Percentiles rank a stretch among this genome's conserved stretches.
Evolutionary conservation across 1,140 invertebrate genomes (phyloP).

Genomic region (Aphidius gifuensis): DNA sequence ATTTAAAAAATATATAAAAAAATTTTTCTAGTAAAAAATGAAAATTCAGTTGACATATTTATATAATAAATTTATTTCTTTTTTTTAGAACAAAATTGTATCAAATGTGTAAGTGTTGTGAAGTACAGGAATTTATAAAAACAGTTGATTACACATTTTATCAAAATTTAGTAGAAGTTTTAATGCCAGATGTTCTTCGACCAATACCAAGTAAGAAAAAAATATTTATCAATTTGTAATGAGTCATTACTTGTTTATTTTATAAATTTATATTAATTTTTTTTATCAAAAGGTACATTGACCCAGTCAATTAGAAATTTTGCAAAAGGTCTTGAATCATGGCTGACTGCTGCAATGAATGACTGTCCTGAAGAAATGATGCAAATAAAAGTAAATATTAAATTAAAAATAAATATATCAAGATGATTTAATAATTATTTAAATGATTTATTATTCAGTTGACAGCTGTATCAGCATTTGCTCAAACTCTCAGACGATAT

Average conservation of each 20-base stretch:
- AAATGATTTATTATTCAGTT: constrained; percentile 43
- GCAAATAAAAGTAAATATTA: constrained; percentile 68
- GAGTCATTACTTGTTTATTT: too few relatives aligned
- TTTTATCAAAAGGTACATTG: constrained; percentile 64
- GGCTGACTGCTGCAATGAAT: constrained; percentile 82
- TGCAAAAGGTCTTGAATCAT: constrained; percentile 86
- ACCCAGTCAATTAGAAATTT: constrained; percentile 94
- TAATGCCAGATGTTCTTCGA: constrained; percentile 93
- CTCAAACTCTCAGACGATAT: constrained; percentile 91
- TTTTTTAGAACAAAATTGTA: constrained; percentile 60
- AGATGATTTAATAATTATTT: background rate
- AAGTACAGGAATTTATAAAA: constrained; percentile 70
- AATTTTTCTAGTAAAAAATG: too few relatives aligned
- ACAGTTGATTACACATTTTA: constrained; percentile 91
- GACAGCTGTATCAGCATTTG: constrained; percentile 85
- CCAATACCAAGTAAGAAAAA: constrained; percentile 79
- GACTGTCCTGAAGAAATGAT: constrained; percentile 83
- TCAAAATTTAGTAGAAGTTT: constrained; percentile 91
- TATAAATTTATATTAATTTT: constrained; percentile 24
- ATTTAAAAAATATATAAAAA: too few relatives aligned
- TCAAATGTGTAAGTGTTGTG: constrained; percentile 57
- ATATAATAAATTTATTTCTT: constrained; percentile 16
- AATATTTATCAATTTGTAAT: too few relatives aligned
- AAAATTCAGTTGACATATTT: too few relatives aligned
- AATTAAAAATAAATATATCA: background rate